phyloP scores from a whole-genome alignment of 2,113 vertebrate genomes.

The Crotalus horridus region DNA sequence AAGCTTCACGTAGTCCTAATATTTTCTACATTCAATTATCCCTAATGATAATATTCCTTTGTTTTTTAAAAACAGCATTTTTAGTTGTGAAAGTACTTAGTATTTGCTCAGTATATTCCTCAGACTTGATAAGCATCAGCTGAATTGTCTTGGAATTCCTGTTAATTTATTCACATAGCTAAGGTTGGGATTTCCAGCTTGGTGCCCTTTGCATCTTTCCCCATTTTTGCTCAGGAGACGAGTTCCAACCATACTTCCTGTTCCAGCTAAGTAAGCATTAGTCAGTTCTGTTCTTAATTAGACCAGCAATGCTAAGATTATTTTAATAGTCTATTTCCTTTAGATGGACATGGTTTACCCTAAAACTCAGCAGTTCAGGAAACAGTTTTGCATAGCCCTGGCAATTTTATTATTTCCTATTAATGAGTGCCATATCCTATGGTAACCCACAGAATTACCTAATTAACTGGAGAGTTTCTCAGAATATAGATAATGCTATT shows the following conservation, averaged over 20 bases:
- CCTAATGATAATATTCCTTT: background rate
- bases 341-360: constrained; percentile 41
- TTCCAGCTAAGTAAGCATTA: constrained; percentile 28
- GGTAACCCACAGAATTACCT: constrained; percentile 46
- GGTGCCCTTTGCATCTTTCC: constrained; percentile 30
- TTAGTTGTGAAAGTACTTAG: constrained; percentile 27
- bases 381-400: constrained; percentile 52
- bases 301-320: constrained; percentile 37
- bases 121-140: background rate
- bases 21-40: constrained; percentile 14
- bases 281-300: constrained; percentile 49
- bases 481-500: constrained; percentile 11
- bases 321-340: constrained; percentile 63
- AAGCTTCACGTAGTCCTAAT: background rate
- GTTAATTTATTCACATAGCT: constrained; percentile 49
- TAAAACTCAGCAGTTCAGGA: constrained; percentile 63
- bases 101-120: constrained; percentile 34
- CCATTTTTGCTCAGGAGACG: constrained; percentile 19
- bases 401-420: constrained; percentile 71
- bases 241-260: constrained; percentile 49
- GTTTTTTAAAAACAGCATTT: constrained; percentile 1
- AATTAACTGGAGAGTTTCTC: constrained; percentile 37
- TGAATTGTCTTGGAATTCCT: constrained; percentile 54
- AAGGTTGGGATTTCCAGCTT: constrained; percentile 41
- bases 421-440: constrained; percentile 53